A percentile compares a stretch with the other conserved stretches of the same genome.
Conservation (phyloP, 2,888 invertebrate genomes). For the Eulithis testata region DNA sequence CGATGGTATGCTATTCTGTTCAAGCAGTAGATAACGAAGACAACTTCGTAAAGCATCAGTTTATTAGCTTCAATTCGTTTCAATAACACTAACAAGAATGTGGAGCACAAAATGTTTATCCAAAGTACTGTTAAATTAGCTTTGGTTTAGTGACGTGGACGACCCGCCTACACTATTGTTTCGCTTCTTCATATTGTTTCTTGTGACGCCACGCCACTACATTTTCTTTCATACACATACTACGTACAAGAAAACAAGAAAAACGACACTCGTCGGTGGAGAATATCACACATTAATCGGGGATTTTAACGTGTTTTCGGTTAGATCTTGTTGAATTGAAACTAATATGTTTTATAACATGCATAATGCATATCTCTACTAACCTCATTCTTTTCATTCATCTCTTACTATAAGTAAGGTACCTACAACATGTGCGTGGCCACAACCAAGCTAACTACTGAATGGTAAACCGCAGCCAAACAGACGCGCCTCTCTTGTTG, state of each 20-base stretch:
- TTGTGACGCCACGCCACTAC: conserved; percentile 5
- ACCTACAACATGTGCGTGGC: conserved; percentile 10
- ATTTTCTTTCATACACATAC: conserved; percentile 8
- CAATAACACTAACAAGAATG: conserved; percentile 44
- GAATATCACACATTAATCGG: neutral
- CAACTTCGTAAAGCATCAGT: no score
- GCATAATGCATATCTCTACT: neutral
- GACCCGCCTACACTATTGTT: conserved; percentile 59
- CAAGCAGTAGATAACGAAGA: no score
- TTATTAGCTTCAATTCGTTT: conserved; percentile 27
- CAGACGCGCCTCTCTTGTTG: conserved; percentile 16
- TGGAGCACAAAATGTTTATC: conserved; percentile 42
- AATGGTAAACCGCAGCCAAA: conserved; percentile 37
- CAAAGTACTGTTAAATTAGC: conserved; percentile 8
- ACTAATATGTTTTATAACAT: neutral
- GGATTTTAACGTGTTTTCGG: neutral
- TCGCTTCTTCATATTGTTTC: conserved; percentile 28
- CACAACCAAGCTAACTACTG: conserved; percentile 15
- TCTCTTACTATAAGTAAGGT: neutral
- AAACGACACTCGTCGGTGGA: conserved; percentile 1
- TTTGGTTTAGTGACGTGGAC: conserved; percentile 53
- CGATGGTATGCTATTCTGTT: no score
- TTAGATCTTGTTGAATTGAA: neutral
- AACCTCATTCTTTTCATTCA: neutral
- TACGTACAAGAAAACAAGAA: conserved; percentile 5